phyloP scores from a whole-genome alignment of 2,888 invertebrate genomes.

The Hypena proboscidalis region DNA sequence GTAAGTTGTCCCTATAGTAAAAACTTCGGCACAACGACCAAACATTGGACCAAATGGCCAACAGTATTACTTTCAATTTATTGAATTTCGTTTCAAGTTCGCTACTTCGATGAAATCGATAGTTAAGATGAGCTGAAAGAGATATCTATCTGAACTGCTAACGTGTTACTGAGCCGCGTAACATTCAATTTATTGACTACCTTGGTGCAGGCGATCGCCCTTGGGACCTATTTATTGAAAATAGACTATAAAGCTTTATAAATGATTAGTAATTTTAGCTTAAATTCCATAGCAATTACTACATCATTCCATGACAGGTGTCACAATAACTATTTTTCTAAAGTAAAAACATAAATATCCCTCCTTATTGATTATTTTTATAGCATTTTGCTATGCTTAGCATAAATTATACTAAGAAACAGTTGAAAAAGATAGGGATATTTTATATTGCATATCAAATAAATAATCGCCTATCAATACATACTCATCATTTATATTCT shows the following conservation, averaged over 20 bases:
- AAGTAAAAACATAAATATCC: slow-evolving; percentile 11
- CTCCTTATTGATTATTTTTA: too few relatives aligned
- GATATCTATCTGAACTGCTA: neutral
- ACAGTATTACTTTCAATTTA: slow-evolving; percentile 14
- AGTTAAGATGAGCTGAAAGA: neutral
- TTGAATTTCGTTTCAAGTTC: slow-evolving; percentile 8
- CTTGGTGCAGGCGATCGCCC: slow-evolving; percentile 3
- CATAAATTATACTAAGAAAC: too few relatives aligned
- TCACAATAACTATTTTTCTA: neutral
- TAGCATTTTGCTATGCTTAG: too few relatives aligned
- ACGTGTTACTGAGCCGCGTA: slow-evolving; percentile 1
- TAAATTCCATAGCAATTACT: neutral
- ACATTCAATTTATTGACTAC: slow-evolving; percentile 10
- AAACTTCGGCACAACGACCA: slow-evolving; percentile 9
- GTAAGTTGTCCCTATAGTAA: slow-evolving; percentile 1
- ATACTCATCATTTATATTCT: too few relatives aligned
- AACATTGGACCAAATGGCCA: slow-evolving; percentile 11
- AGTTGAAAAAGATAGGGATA: too few relatives aligned
- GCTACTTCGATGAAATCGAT: neutral
- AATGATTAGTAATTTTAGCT: neutral
- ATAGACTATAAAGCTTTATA: neutral
- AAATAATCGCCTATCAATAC: too few relatives aligned
- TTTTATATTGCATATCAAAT: too few relatives aligned
- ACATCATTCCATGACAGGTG: neutral
- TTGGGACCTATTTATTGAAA: neutral